These are phyloP conservation scores for Drosophila glabriapex DNA, from an alignment of 2,888 invertebrate species.

Conservation along the genomic window DNA sequence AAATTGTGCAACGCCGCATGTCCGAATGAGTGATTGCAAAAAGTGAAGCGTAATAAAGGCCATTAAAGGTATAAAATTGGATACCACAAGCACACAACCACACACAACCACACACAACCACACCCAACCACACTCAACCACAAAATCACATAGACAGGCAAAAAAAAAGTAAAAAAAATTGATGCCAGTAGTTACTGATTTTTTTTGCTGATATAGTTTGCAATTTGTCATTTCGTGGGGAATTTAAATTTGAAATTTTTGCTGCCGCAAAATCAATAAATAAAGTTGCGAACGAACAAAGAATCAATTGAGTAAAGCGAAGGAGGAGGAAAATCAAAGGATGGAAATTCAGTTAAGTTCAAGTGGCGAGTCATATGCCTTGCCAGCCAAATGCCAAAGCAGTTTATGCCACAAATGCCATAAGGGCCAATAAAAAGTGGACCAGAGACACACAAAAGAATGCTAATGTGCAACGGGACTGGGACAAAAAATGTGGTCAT, in stretches of 20 bases:
- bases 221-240: conserved; percentile 72
- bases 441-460: conserved; percentile 34
- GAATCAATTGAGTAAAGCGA: conserved; percentile 31
- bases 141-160: not conserved
- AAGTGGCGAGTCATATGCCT: conserved; percentile 27
- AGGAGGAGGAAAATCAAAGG: conserved; percentile 19
- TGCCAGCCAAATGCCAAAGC: conserved; percentile 47
- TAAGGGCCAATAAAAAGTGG: conserved; percentile 48
- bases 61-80: conserved; percentile 52
- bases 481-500: conserved; percentile 42
- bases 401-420: conserved; percentile 59
- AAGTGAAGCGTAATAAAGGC: conserved; percentile 59
- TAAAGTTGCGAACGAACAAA: conserved; percentile 40
- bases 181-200: conserved; percentile 25
- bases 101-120: not conserved
- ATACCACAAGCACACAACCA: conserved; percentile 8
- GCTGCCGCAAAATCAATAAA: conserved; percentile 64
- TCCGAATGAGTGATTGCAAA: conserved; percentile 28
- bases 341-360: conserved; percentile 48
- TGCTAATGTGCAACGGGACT: conserved; percentile 42
- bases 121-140: not conserved
- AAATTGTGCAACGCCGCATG: conserved; percentile 41
- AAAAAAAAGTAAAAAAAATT: conserved; percentile 42
- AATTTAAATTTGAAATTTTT: conserved; percentile 58
- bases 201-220: conserved; percentile 55